Conservation (phyloP, 2,113 vertebrate genomes). For the Procavia capensis region DNA sequence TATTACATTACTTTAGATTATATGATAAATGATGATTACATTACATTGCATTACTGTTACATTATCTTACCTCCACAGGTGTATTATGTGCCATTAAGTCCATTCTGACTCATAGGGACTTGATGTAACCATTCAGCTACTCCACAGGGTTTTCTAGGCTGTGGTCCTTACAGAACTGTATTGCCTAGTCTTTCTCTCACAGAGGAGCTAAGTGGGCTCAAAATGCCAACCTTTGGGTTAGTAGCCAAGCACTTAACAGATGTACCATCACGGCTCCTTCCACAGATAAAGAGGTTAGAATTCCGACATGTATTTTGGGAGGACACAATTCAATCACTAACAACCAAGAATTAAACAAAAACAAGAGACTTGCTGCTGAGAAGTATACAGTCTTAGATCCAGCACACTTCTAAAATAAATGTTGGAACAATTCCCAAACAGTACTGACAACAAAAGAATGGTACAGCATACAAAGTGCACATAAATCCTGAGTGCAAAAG, state of each 20-base stretch:
- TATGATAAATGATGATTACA: not conserved
- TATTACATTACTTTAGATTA: not conserved
- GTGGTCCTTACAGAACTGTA: too few relatives aligned
- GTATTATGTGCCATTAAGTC: too few relatives aligned
- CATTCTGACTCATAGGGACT: too few relatives aligned
- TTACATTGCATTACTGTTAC: not conserved
- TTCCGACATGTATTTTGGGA: too few relatives aligned
- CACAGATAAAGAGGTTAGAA: too few relatives aligned
- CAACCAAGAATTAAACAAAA: not conserved
- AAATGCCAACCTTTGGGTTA: not conserved
- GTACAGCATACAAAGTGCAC: not conserved
- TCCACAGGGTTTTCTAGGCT: too few relatives aligned
- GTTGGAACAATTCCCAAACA: not conserved
- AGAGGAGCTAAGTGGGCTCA: not conserved
- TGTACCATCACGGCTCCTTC: too few relatives aligned
- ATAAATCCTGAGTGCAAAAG: not conserved
- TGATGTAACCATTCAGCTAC: too few relatives aligned
- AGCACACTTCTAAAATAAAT: not conserved
- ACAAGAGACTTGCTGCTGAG: not conserved
- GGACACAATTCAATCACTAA: too few relatives aligned
- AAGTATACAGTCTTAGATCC: not conserved
- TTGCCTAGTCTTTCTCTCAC: not conserved
- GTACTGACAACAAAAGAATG: not conserved
- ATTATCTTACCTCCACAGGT: too few relatives aligned
- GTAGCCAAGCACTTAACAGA: not conserved